Percentiles rank a stretch among this genome's conserved stretches.
Conservation (phyloP, 2,797 vertebrate species). For the Myiothlypis chrysogaster region DNA sequence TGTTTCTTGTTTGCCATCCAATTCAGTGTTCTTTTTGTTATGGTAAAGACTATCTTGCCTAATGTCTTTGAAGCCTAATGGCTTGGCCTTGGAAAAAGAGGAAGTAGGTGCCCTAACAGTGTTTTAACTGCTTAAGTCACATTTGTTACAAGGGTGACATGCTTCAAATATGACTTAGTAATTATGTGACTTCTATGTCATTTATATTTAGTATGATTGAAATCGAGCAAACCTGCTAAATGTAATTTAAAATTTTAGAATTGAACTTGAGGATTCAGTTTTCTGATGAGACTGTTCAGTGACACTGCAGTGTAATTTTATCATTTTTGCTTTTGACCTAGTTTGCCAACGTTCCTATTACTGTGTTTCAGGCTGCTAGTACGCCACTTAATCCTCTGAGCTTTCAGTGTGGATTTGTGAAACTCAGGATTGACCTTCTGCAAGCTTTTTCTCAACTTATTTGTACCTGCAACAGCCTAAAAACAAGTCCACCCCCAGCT, state of each 20-base stretch:
- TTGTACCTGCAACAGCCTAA: constrained; percentile 97
- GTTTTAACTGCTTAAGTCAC: neutral
- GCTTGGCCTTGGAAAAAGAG: neutral
- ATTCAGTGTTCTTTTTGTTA: neutral
- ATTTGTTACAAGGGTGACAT: neutral
- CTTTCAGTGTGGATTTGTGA: constrained; percentile 98
- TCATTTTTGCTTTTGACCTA: constrained; percentile 11
- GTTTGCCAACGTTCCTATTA: neutral
- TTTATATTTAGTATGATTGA: neutral
- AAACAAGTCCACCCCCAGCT: constrained; percentile 96
- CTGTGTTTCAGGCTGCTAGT: constrained; percentile 87
- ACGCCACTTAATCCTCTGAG: constrained; percentile 93
- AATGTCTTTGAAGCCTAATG: neutral
- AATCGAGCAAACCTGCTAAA: neutral
- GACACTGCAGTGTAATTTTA: neutral
- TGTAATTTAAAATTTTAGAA: neutral
- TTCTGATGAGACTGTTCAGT: neutral
- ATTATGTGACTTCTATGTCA: neutral
- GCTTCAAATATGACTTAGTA: neutral
- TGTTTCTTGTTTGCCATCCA: neutral
- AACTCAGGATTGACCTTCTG: constrained; percentile 94
- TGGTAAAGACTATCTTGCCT: neutral
- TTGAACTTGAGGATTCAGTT: neutral
- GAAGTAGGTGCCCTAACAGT: neutral
- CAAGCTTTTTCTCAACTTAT: constrained; percentile 97